Conservation (phyloP, 2,888 invertebrate genomes). For the Acanthosepion esculentum region DNA sequence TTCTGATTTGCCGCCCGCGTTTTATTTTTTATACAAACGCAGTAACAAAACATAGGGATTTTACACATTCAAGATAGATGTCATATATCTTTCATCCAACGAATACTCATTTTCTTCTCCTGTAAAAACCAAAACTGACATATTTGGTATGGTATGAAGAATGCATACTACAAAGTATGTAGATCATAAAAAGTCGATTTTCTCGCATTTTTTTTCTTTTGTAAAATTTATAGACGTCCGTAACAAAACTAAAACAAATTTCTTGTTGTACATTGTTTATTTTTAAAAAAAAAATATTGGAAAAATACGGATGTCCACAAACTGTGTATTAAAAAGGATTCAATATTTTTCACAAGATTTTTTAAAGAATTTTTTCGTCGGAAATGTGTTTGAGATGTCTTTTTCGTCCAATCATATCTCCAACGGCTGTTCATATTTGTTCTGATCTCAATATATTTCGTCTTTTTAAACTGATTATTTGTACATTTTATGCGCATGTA, state of each 20-base stretch:
- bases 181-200: neutral
- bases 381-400: neutral
- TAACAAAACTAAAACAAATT: neutral
- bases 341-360: neutral
- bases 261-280: neutral
- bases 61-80: neutral
- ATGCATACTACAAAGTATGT: neutral
- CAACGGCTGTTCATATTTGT: conserved; percentile 4
- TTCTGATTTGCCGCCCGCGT: neutral
- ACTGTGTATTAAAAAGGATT: neutral
- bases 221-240: neutral
- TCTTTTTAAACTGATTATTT: neutral
- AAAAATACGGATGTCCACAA: neutral
- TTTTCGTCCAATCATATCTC: neutral
- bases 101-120: neutral
- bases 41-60: neutral
- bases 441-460: conserved; percentile 24
- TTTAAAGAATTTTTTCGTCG: neutral
- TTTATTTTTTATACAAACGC: neutral
- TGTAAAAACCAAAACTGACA: neutral
- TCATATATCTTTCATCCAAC: neutral
- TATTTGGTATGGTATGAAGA: neutral
- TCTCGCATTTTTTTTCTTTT: neutral
- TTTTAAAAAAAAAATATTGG: too few species aligned
- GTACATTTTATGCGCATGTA: neutral